Evolutionary conservation across 2,888 invertebrate genomes (phyloP).

Genomic region (Timandra comae): DNA sequence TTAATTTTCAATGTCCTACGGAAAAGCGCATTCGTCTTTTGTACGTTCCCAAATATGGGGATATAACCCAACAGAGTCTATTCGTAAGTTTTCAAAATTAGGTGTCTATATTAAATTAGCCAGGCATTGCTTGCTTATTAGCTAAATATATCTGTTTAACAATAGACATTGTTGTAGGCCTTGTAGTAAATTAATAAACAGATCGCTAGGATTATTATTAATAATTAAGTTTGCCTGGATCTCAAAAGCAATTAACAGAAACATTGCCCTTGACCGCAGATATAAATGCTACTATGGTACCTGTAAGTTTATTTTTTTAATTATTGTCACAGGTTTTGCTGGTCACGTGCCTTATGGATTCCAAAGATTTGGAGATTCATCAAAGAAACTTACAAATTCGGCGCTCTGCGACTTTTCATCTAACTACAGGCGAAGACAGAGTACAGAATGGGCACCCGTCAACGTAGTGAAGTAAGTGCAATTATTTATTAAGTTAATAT

Average conservation of each 20-base stretch:
- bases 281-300: too few relatives aligned
- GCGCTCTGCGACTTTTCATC: constrained; percentile 85
- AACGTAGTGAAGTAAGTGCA: constrained; percentile 72
- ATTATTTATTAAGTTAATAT: constrained; percentile 5
- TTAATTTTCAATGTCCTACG: constrained; percentile 53
- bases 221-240: too few relatives aligned
- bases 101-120: too few relatives aligned
- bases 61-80: constrained; percentile 56
- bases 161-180: too few relatives aligned
- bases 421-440: constrained; percentile 82
- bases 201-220: background rate
- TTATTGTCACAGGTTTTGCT: constrained; percentile 71
- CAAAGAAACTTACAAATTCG: constrained; percentile 81
- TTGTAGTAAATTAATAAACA: too few relatives aligned
- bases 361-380: constrained; percentile 79
- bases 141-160: background rate
- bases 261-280: too few relatives aligned
- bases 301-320: too few relatives aligned
- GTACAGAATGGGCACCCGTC: constrained; percentile 85
- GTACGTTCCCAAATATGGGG: constrained; percentile 68
- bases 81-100: constrained; percentile 51
- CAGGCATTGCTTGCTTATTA: background rate
- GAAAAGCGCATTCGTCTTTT: constrained; percentile 57
- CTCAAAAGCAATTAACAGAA: too few relatives aligned
- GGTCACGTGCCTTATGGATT: constrained; percentile 82